phyloP scores from a whole-genome alignment of 1,140 invertebrate genomes.

The Drosophila tsacasi region DNA sequence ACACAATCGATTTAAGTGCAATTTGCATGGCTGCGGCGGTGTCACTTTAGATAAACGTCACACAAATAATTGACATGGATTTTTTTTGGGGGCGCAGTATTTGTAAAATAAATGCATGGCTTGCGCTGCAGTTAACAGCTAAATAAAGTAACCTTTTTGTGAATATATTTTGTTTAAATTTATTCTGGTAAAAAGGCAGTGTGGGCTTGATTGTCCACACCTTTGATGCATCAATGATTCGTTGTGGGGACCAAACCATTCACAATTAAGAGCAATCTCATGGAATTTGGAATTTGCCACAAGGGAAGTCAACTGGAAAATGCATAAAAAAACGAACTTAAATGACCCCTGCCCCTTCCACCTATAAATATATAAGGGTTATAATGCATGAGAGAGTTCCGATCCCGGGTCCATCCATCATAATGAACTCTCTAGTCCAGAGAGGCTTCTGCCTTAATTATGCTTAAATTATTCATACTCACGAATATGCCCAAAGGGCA shows the following conservation, averaged over 20 bases:
- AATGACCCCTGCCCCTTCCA: constrained; percentile 13
- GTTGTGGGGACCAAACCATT: constrained; percentile 25
- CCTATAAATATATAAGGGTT: not conserved
- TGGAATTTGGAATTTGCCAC: constrained; percentile 46
- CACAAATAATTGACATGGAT: constrained; percentile 61
- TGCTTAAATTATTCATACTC: constrained; percentile 67
- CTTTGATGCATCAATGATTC: constrained; percentile 67
- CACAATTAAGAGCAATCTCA: constrained; percentile 60
- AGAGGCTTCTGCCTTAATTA: constrained; percentile 56
- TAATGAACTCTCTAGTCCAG: constrained; percentile 22
- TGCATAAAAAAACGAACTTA: constrained; percentile 38
- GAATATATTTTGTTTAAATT: constrained; percentile 1
- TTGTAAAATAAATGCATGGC: constrained; percentile 7
- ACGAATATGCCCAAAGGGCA: constrained; percentile 65
- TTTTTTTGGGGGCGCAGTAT: constrained; percentile 34
- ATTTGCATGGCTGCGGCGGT: constrained; percentile 62
- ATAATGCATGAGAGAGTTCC: constrained; percentile 34
- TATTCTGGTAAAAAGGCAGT: not conserved
- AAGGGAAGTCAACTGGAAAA: constrained; percentile 71
- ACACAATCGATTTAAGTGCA: constrained; percentile 52
- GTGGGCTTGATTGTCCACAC: constrained; percentile 37
- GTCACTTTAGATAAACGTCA: constrained; percentile 56
- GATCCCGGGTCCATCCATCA: constrained; percentile 34
- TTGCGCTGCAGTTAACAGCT: constrained; percentile 6
- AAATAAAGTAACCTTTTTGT: constrained; percentile 1